Base-by-base conservation (phyloP, 2,113 vertebrate species). In the Gobiocypris rarus region DNA sequence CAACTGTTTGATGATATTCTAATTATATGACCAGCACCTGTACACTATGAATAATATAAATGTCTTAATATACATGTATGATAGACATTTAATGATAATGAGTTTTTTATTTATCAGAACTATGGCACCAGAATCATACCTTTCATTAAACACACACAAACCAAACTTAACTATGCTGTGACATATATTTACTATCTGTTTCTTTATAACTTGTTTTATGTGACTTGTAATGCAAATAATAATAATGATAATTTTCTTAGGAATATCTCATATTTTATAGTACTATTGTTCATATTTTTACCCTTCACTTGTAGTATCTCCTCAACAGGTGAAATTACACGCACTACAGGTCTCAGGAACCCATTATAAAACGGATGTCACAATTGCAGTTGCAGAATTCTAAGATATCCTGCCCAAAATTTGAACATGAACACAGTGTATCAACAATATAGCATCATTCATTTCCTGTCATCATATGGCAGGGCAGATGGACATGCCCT, bases 401-500 rank as follows among this genome's bases (percentile, higher is more conserved):
- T 17, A 10, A 71, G 8, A 52, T 17, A 50, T 70, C 28, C 65
- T 69, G 28, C 48, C 38, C 63, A 54, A 11, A 85, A 70, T 70
- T 5, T 77, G 9, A 78, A 43, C 48, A 58, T 11, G 65, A 56
- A 34, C 38, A 59, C 34, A 82, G 34, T 59, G 41, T 34, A 50
- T 75, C 43, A 65, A 67, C 65, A 71, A 86, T 70, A 14, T 70
- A 14, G 6, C 81, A 59, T 71, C 24, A 45, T 83, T 84, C n/a
- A 45, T 89, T 89, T 90, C 88, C 89, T 89, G 87, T 85, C 77
- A 87, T 92, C 92, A 93, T 92, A 92, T 91, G 90, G 89, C 81
- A 75, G 81, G 90, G 85, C 94, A 94, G 93, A 94, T 93, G 94
- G 93, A 84, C 50, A 86, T 78, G 74, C 89, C 90, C 87, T 81